phyloP scores from a whole-genome alignment of 2,113 vertebrate species.

The Heterocephalus glaber region DNA sequence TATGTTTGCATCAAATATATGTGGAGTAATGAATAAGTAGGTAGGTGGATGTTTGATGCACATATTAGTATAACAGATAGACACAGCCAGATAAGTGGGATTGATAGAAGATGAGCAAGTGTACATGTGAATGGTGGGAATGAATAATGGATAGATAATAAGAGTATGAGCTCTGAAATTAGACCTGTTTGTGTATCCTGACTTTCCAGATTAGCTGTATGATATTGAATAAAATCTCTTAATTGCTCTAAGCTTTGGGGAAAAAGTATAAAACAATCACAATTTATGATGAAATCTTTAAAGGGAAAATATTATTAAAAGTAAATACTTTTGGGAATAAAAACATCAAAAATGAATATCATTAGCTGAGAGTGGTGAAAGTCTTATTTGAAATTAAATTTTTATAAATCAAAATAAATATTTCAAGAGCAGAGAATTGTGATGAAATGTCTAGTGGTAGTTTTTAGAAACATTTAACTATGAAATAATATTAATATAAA shows the following conservation, averaged over 20 bases:
- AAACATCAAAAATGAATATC: neutral
- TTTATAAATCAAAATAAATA: conserved; percentile 45
- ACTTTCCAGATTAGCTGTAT: neutral
- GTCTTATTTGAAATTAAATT: conserved; percentile 34
- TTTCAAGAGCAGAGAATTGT: neutral
- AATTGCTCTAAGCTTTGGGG: neutral
- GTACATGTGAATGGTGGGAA: neutral
- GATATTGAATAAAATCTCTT: neutral
- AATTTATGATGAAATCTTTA: neutral
- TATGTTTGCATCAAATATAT: no score
- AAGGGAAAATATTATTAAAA: conserved; percentile 18
- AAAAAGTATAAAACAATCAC: neutral
- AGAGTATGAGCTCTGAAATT: neutral
- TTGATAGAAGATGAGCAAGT: neutral
- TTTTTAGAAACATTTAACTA: conserved; percentile 11
- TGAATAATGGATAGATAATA: neutral
- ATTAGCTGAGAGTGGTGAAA: neutral
- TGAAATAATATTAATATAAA: neutral
- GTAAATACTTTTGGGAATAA: conserved; percentile 9
- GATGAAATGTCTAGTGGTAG: neutral
- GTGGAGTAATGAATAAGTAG: neutral
- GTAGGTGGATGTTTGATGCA: neutral
- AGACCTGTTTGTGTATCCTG: neutral
- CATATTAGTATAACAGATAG: neutral
- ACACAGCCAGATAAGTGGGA: neutral